Base-by-base conservation (phyloP, 37 sponge, comb jelly and placozoan genomes). In the Theonella swinhoei region DNA sequence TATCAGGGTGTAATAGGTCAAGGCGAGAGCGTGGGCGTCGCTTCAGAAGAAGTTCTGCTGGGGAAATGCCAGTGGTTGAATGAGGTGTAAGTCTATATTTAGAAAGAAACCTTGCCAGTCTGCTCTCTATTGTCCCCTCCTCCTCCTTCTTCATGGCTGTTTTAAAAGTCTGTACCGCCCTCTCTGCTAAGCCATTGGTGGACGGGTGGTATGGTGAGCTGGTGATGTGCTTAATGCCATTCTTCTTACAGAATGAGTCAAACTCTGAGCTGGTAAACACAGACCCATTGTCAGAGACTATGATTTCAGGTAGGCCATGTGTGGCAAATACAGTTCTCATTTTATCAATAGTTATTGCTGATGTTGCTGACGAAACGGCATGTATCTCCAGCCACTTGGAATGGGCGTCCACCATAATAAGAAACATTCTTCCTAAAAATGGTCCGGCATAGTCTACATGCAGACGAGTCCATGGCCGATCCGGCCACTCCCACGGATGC, bases 391-490 rank as follows among this genome's bases (percentile, higher is more conserved):
- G n/a, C n/a, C n/a, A n/a, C n/a, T n/a, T n/a, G n/a, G n/a, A n/a
- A n/a, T n/a, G n/a, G n/a, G n/a, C n/a, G n/a, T n/a, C n/a, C n/a
- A n/a, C n/a, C n/a, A 63, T 28, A 63, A n/a, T n/a, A n/a, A n/a
- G n/a, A n/a, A n/a, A 78, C 66, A 19, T 63, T 35, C 23, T 9
- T 2, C 73, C 73, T 20, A 26, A 35, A 58, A 81, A 81, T 22
- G 85, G 85, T 7, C 85, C 77, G 24, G 77, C 85, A 84, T 76
- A 76, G 38, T 84, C 85, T 25, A 84, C 36, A 60, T 84, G 85
- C 20, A 84, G 8, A 0, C 77, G 77, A 39, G 76, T 34, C 77
- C 85, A 75, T 40, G 84, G 76, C 68, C 38, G 32, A 26, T 26
- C 39, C 17, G 84, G 76, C 19, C 59, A 60, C 23, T 33, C 74